Percentiles rank a stretch among this genome's conserved stretches.
Evolutionary conservation across 2,888 invertebrate species (phyloP).

Genomic region (Acleris cristana): DNA sequence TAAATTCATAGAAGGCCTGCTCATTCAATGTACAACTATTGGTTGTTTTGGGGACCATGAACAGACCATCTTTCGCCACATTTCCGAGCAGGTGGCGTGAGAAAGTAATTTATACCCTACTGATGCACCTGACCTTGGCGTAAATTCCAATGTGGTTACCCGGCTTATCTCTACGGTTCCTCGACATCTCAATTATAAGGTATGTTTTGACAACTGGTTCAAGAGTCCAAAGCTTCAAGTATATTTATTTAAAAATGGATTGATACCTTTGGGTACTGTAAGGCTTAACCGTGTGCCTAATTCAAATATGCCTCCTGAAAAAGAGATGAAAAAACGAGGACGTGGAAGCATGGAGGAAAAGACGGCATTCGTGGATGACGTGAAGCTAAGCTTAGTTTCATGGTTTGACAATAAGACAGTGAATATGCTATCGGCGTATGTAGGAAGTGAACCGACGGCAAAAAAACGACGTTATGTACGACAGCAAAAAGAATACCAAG

Average conservation of each 20-base stretch:
- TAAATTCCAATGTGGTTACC: conserved; percentile 48
- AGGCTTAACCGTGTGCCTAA: conserved; percentile 25
- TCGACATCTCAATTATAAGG: conserved; percentile 46
- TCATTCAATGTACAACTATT: too few species aligned
- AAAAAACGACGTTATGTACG: conserved; percentile 2
- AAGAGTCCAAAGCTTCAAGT: conserved; percentile 37
- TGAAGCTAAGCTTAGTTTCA: neutral
- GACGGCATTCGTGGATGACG: conserved; percentile 10
- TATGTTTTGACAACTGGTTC: conserved; percentile 55
- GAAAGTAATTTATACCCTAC: conserved; percentile 42
- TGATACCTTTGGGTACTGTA: conserved; percentile 28
- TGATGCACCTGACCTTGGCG: conserved; percentile 48
- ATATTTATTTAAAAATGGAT: conserved; percentile 18
- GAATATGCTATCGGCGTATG: conserved; percentile 33
- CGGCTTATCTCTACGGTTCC: conserved; percentile 45
- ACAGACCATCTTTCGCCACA: too few species aligned
- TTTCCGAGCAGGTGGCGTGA: too few species aligned
- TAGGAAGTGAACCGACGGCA: conserved; percentile 28
- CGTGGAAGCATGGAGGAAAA: conserved; percentile 19
- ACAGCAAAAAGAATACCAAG: conserved; percentile 1
- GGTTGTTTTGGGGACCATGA: too few species aligned
- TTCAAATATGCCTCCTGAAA: conserved; percentile 27
- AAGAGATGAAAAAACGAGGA: conserved; percentile 17
- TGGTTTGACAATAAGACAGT: conserved; percentile 37
- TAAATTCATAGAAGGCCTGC: too few species aligned